Evolutionary conservation across 2,113 vertebrate genomes (phyloP), one percentile per base, ranked within the genome.

Genomic region (Coptodon rendalli): DNA sequence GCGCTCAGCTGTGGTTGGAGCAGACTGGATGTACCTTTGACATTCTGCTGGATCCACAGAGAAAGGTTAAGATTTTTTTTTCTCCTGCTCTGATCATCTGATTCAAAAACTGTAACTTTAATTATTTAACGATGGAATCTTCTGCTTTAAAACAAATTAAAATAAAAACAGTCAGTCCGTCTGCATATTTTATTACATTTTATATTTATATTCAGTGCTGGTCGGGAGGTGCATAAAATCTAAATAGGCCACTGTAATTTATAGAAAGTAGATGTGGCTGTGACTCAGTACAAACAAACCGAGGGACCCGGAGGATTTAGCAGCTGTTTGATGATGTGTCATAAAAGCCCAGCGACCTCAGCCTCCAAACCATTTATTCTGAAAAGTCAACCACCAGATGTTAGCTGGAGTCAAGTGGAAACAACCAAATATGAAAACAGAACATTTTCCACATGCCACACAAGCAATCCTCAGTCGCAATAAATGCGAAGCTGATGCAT

Each of bases 21-120:
- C 95, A 96, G 88, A 96, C 96, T 1, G 91, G 91, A 17, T 96
- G 89, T n/a, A 73, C 71, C 38, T 96, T 92, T 4, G 45, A 95
- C 50, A 90, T 96, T 84, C 54, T 96, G 88, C 80, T 96, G 84
- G 96, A 97, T 88, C 92, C 90, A 17, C 57, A 95, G 48, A 94
- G 94, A 22, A 89, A 89, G 95, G 96, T 95, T 27, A 9, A 80
- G 16, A 53, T 8, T 9, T 10, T 27, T 17, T 22, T 17, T 2
- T 8, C 2, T 3, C 8, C 2, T 1, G 2, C 4, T 24, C 6
- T 13, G 5, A 24, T 29, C 63, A 6, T 83, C 17, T 36, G 31
- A 68, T 10, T 52, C 3, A 31, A 5, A 48, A 17, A 19, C 14
- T 7, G 24, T 19, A 29, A 29, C 27, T 19, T 16, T 9, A 45